Percentiles rank a stretch among this genome's conserved stretches.
Evolutionary conservation across 2,888 invertebrate species (phyloP).

Genomic region (Thymelicus sylvestris): DNA sequence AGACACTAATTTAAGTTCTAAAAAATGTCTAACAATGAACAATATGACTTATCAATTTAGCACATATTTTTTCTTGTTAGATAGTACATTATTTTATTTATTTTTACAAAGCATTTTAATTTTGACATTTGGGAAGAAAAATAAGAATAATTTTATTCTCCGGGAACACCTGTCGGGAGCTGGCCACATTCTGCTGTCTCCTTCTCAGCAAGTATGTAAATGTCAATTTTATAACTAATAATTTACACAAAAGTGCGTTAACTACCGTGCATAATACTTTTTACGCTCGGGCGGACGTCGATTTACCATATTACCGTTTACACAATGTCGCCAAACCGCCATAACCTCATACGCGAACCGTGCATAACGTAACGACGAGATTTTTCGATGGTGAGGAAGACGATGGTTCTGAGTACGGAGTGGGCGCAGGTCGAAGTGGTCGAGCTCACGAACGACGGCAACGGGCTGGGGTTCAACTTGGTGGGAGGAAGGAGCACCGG

Average conservation of each 20-base stretch:
- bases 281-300: slow-evolving; percentile 48
- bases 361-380: slow-evolving; percentile 76
- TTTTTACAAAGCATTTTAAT: slow-evolving; percentile 2
- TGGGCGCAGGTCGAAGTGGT: slow-evolving; percentile 99
- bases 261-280: slow-evolving; percentile 49
- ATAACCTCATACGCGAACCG: slow-evolving; percentile 68
- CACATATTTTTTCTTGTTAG: too few species aligned
- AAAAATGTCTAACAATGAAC: too few species aligned
- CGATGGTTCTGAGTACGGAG: slow-evolving; percentile 97
- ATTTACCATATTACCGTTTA: slow-evolving; percentile 43
- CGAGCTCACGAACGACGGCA: slow-evolving; percentile 98
- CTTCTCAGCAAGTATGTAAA: slow-evolving; percentile 84
- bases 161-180: slow-evolving; percentile 66
- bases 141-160: slow-evolving; percentile 55
- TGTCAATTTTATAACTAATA: slow-evolving; percentile 75
- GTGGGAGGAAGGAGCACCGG: slow-evolving; percentile 99
- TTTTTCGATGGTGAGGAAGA: slow-evolving; percentile 78
- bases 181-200: slow-evolving; percentile 82
- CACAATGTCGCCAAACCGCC: slow-evolving; percentile 59
- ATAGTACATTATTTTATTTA: background rate
- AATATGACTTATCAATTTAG: too few species aligned
- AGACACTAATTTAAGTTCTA: too few species aligned
- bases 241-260: slow-evolving; percentile 62
- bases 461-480: slow-evolving; percentile 98
- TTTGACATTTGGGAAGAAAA: background rate